Percentiles rank a stretch among this genome's conserved stretches.
Evolutionary conservation across 2,888 invertebrate genomes (phyloP).

Genomic region (Polydesmus complanatus): DNA sequence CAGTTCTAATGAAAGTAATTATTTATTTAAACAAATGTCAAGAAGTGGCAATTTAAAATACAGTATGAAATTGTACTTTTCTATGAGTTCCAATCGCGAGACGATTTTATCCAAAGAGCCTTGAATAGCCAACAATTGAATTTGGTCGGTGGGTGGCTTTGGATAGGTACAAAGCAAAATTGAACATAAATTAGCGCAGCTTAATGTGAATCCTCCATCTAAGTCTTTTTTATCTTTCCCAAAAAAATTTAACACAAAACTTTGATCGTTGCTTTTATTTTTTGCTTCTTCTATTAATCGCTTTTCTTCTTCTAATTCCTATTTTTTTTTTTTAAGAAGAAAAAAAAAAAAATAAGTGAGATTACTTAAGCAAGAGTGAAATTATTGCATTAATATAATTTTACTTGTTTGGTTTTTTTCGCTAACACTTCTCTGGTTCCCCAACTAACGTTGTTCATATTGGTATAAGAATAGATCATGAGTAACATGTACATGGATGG

Average conservation of each 20-base stretch:
- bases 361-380: no score
- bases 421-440: constrained; percentile 63
- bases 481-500: constrained; percentile 90
- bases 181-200: not conserved
- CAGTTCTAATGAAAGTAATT: not conserved
- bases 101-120: constrained; percentile 35
- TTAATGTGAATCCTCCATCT: constrained; percentile 5
- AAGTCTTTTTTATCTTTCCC: constrained; percentile 2
- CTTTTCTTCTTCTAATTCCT: constrained; percentile 76
- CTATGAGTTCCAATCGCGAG: constrained; percentile 35
- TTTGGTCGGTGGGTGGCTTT: constrained; percentile 34
- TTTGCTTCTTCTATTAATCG: constrained; percentile 67
- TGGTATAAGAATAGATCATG: constrained; percentile 80
- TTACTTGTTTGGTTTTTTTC: constrained; percentile 7
- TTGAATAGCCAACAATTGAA: constrained; percentile 34
- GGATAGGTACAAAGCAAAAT: constrained; percentile 38
- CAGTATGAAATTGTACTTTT: constrained; percentile 27
- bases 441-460: constrained; percentile 87
- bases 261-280: constrained; percentile 49
- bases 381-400: not conserved
- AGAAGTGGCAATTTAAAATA: not conserved
- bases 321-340: constrained; percentile 10
- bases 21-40: not conserved
- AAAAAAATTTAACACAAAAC: constrained; percentile 43
- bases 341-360: not conserved